Conservation (phyloP, 2,888 invertebrate genomes). For the Mimachlamys varia region DNA sequence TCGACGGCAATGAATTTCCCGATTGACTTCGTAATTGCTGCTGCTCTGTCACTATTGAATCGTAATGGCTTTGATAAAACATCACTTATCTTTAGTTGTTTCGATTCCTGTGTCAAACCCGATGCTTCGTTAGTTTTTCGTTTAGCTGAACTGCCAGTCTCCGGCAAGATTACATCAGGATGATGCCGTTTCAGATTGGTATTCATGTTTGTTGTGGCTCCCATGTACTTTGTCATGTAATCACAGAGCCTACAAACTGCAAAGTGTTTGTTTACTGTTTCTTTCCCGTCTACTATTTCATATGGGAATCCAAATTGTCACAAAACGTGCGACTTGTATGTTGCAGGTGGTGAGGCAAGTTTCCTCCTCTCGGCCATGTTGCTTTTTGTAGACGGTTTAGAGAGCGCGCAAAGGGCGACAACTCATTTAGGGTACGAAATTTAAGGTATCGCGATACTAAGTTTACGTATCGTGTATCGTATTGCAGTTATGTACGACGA, state of each 20-base stretch:
- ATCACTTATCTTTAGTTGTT: conserved; percentile 8
- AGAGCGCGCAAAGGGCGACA: neutral
- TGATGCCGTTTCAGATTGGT: neutral
- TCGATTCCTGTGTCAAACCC: neutral
- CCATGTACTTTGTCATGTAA: too few species aligned
- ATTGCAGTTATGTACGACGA: neutral
- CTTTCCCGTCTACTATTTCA: neutral
- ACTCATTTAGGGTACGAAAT: neutral
- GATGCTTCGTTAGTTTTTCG: neutral
- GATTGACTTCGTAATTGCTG: too few species aligned
- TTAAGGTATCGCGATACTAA: conserved; percentile 18
- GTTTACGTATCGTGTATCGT: too few species aligned
- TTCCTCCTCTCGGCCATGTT: neutral
- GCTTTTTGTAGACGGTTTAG: neutral
- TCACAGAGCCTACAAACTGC: too few species aligned
- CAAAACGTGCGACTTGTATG: neutral
- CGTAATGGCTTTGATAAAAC: too few species aligned
- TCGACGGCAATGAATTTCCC: too few species aligned
- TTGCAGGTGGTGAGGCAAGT: neutral
- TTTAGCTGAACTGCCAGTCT: neutral
- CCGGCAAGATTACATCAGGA: neutral
- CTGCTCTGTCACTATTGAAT: too few species aligned
- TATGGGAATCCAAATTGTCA: neutral
- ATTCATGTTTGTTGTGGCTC: neutral
- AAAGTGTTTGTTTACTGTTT: neutral